Conservation (phyloP, 2,888 invertebrate genomes). For the Ophioninae sp. region DNA sequence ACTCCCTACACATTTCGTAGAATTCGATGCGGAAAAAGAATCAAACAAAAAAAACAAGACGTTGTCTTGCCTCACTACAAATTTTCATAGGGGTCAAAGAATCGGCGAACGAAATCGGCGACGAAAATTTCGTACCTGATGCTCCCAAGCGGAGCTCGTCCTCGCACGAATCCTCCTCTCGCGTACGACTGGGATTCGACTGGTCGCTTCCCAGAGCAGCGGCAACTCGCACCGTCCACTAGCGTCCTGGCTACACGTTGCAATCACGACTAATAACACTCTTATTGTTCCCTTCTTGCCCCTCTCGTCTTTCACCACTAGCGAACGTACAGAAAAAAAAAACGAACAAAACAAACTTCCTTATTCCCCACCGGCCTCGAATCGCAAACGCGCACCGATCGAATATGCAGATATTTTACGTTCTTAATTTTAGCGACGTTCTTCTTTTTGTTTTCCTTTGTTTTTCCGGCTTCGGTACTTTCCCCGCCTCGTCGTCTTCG, state of each 20-base stretch:
- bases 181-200: constrained; percentile 4
- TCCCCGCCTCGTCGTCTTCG: background rate
- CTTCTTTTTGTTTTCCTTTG: background rate
- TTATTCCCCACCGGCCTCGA: too few species aligned
- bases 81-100: too few species aligned
- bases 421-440: too few species aligned
- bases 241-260: background rate
- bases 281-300: background rate
- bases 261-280: background rate
- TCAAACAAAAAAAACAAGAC: too few species aligned
- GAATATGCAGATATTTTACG: too few species aligned
- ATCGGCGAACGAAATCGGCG: too few species aligned
- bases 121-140: constrained; percentile 68
- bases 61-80: too few species aligned
- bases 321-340: too few species aligned
- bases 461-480: constrained; percentile 2
- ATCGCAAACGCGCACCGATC: too few species aligned
- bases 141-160: constrained; percentile 73
- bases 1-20: too few species aligned
- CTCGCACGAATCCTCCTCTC: constrained; percentile 53
- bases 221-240: constrained; percentile 19
- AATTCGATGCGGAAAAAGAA: too few species aligned
- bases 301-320: background rate
- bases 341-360: constrained; percentile 17
- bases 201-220: constrained; percentile 43